These are phyloP conservation scores for Bursaphelenchus mucronatus DNA, from an alignment of 1,140 invertebrate genomes.

Conservation along the genomic window DNA sequence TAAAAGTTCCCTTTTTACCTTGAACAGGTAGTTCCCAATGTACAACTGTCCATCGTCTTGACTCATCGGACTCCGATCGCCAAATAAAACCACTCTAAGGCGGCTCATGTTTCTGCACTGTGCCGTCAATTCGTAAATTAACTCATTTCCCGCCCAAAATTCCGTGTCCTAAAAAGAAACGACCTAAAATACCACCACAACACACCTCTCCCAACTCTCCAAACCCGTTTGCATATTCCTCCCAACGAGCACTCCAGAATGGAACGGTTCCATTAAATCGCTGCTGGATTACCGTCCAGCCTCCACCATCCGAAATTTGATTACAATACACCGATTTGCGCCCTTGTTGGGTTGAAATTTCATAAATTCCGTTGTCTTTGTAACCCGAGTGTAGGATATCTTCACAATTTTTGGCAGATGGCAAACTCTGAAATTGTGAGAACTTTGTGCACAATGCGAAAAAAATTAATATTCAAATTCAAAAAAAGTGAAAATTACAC, in stretches of 20 bases:
- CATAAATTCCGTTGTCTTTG: background rate
- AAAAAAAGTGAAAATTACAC: no score
- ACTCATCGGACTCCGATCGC: slow-evolving; percentile 26
- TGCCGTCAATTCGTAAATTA: slow-evolving; percentile 21
- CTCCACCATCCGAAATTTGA: slow-evolving; percentile 22
- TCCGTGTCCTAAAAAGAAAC: background rate
- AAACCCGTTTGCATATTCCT: slow-evolving; percentile 26
- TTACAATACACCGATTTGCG: slow-evolving; percentile 15
- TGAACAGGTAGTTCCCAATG: slow-evolving; percentile 21
- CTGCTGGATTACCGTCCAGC: slow-evolving; percentile 31
- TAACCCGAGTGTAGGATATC: no score
- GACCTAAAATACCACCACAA: background rate
- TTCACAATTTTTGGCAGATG: no score
- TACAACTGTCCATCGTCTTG: slow-evolving; percentile 23
- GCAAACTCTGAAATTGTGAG: no score
- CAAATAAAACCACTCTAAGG: slow-evolving; percentile 26
- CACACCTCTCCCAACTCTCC: slow-evolving; percentile 20
- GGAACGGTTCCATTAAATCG: slow-evolving; percentile 14
- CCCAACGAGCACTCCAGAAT: slow-evolving; percentile 28
- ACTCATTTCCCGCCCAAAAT: slow-evolving; percentile 28
- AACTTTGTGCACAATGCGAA: no score
- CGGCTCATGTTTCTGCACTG: slow-evolving; percentile 5
- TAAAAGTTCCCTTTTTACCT: background rate
- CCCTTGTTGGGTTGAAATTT: slow-evolving; percentile 1
- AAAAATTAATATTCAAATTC: no score